These are phyloP conservation scores for Daptonema setosum DNA, from an alignment of 2,888 invertebrate species.

Conservation along the genomic window DNA sequence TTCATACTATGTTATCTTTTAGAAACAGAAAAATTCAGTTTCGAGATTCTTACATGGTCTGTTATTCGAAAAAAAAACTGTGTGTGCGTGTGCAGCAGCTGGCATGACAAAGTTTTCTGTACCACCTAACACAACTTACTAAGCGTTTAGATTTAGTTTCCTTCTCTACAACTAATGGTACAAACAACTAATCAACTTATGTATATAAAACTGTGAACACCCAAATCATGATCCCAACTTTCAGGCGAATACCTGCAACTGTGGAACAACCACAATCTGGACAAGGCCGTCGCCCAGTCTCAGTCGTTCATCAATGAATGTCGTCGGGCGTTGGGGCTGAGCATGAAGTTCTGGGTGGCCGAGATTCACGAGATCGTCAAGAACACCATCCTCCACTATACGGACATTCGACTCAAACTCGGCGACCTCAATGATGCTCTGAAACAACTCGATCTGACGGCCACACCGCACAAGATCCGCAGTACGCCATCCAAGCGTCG, in stretches of 20 bases:
- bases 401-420: conserved; percentile 24
- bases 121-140: too few relatives aligned
- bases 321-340: conserved; percentile 24
- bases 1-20: too few relatives aligned
- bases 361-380: conserved; percentile 28
- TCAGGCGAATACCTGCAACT: conserved; percentile 25
- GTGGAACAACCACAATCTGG: conserved; percentile 26
- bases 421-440: conserved; percentile 26
- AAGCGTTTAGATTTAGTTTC: too few relatives aligned
- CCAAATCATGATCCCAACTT: too few relatives aligned
- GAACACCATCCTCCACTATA: conserved; percentile 26
- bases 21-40: too few relatives aligned
- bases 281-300: conserved; percentile 25
- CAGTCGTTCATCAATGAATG: conserved; percentile 27
- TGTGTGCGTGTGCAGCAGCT: too few relatives aligned
- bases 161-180: too few relatives aligned
- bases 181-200: too few relatives aligned
- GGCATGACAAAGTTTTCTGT: too few relatives aligned
- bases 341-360: conserved; percentile 28
- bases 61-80: too few relatives aligned
- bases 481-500: conserved; percentile 24
- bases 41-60: too few relatives aligned
- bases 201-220: too few relatives aligned
- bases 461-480: conserved; percentile 27
- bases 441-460: conserved; percentile 26